Evolutionary conservation across 1,140 invertebrate species (phyloP).

Genomic region (Diorhabda elongata): DNA sequence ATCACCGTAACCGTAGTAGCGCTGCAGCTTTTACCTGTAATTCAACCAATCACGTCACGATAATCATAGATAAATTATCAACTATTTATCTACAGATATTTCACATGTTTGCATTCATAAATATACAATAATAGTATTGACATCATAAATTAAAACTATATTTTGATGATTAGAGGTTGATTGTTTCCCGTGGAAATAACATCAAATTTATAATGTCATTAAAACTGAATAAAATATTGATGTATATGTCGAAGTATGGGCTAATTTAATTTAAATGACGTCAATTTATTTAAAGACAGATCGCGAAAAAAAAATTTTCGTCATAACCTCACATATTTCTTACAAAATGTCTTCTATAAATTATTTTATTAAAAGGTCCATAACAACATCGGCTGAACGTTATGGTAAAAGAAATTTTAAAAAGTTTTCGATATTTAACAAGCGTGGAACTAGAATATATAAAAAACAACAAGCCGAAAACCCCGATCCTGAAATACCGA

Average conservation of each 20-base stretch:
- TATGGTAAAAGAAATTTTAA: conserved; percentile 74
- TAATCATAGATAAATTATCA: too few species aligned
- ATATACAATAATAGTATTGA: too few species aligned
- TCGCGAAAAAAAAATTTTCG: background rate
- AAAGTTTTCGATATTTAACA: conserved; percentile 69
- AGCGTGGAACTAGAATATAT: conserved; percentile 64
- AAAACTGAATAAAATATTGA: too few species aligned
- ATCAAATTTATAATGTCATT: too few species aligned
- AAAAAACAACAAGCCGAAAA: conserved; percentile 57
- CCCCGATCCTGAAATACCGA: conserved; percentile 57
- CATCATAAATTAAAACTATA: too few species aligned
- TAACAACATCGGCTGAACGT: conserved; percentile 55
- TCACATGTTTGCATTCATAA: too few species aligned
- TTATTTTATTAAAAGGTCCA: conserved; percentile 48
- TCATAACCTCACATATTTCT: background rate
- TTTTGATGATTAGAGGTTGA: too few species aligned
- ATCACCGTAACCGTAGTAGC: conserved; percentile 4
- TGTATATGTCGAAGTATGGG: too few species aligned
- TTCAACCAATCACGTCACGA: background rate
- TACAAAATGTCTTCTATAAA: conserved; percentile 32
- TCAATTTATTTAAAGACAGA: background rate
- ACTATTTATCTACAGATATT: too few species aligned
- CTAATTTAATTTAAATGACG: too few species aligned
- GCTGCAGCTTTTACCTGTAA: background rate
- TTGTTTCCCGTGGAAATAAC: too few species aligned